These are phyloP conservation scores for Ophiodon elongatus DNA, from an alignment of 2,113 vertebrate genomes.

Conservation along the genomic window DNA sequence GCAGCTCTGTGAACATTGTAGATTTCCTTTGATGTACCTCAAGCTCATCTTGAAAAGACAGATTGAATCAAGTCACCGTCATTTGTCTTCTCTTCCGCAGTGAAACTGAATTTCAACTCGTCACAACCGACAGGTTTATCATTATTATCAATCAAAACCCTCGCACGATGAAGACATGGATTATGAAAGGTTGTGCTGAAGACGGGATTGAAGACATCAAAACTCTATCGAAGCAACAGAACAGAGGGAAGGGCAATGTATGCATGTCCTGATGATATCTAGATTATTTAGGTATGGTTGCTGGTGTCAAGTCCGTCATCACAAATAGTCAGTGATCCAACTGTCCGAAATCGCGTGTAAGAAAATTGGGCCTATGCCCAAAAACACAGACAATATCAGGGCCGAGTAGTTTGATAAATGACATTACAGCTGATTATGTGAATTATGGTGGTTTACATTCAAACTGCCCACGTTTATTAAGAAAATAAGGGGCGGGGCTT, in stretches of 20 bases:
- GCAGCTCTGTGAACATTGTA: conserved; percentile 60
- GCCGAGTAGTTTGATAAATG: conserved; percentile 21
- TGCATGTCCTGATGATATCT: conserved; percentile 45
- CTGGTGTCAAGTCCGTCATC: conserved; percentile 70
- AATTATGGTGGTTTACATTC: conserved; percentile 77
- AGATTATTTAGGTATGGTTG: conserved; percentile 53
- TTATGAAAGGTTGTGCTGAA: conserved; percentile 56
- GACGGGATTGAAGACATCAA: conserved; percentile 51
- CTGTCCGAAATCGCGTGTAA: conserved; percentile 25
- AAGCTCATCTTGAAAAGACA: conserved; percentile 51
- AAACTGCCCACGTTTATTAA: conserved; percentile 68
- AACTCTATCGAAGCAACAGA: conserved; percentile 45
- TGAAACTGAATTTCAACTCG: conserved; percentile 30
- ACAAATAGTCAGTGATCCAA: conserved; percentile 40
- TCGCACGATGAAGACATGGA: conserved; percentile 49
- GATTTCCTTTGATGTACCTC: conserved; percentile 52
- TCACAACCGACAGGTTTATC: conserved; percentile 42
- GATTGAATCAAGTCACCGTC: conserved; percentile 34
- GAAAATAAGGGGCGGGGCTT: conserved; percentile 20
- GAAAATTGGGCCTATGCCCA: conserved; percentile 26
- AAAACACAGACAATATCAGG: conserved; percentile 28
- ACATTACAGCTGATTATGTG: conserved; percentile 25
- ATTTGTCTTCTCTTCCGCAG: conserved; percentile 41
- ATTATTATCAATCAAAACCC: conserved; percentile 51
- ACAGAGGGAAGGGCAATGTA: conserved; percentile 25